Conservation (phyloP, 2,113 vertebrate species). For the Tor tambroides region DNA sequence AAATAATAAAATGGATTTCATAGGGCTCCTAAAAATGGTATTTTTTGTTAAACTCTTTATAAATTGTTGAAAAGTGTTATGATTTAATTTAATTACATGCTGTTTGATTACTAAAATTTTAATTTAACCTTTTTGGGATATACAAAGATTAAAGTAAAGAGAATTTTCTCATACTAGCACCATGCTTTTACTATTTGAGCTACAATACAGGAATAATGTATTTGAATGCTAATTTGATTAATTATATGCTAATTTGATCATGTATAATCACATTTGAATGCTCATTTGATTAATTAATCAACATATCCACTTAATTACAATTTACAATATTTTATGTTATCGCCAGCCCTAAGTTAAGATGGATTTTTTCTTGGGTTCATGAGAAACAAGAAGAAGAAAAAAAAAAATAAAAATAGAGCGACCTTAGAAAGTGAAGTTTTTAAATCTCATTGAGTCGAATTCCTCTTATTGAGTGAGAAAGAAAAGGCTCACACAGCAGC, state of each 20-base stretch:
- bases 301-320: neutral
- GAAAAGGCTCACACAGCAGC: neutral
- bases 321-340: neutral
- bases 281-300: neutral
- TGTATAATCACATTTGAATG: neutral
- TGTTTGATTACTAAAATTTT: too few species aligned
- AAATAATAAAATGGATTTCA: too few species aligned
- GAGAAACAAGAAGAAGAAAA: neutral
- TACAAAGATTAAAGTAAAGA: neutral
- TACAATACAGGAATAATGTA: neutral
- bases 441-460: constrained; percentile 4
- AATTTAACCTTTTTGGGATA: too few species aligned
- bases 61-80: too few species aligned
- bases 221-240: neutral
- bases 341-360: neutral
- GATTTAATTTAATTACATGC: too few species aligned
- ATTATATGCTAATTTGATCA: neutral
- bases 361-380: neutral
- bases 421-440: neutral
- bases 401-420: neutral
- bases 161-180: neutral
- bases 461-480: neutral
- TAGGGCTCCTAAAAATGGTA: too few species aligned
- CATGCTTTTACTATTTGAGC: neutral
- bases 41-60: too few species aligned